Conservation (phyloP, 2,888 invertebrate genomes). For the Apeira syringaria region DNA sequence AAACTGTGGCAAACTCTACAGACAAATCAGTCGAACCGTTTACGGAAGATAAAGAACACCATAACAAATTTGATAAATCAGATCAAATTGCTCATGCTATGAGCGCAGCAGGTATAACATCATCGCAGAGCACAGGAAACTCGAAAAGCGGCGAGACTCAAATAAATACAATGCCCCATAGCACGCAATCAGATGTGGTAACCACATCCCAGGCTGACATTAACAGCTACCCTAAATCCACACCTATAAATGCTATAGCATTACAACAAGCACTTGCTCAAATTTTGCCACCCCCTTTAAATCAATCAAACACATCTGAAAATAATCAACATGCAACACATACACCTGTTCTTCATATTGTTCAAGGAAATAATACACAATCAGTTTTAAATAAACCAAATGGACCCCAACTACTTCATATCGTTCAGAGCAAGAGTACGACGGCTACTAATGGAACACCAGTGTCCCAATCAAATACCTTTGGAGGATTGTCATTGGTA, state of each 20-base stretch:
- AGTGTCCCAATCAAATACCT: slow-evolving; percentile 54
- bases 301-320: slow-evolving; percentile 57
- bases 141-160: slow-evolving; percentile 56
- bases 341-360: slow-evolving; percentile 74
- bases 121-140: slow-evolving; percentile 45
- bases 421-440: slow-evolving; percentile 70
- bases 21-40: slow-evolving; percentile 11
- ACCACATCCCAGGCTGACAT: slow-evolving; percentile 41
- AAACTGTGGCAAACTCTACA: slow-evolving; percentile 12
- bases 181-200: slow-evolving; percentile 60
- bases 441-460: slow-evolving; percentile 51
- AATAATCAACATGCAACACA: slow-evolving; percentile 48
- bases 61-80: slow-evolving; percentile 46
- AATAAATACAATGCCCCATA: slow-evolving; percentile 80
- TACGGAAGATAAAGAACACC: slow-evolving; percentile 7
- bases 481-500: slow-evolving; percentile 68
- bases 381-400: slow-evolving; percentile 66
- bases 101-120: slow-evolving; percentile 72
- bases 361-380: slow-evolving; percentile 72
- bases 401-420: slow-evolving; percentile 70
- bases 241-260: slow-evolving; percentile 68
- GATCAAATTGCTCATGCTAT: slow-evolving; percentile 76
- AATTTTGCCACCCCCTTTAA: slow-evolving; percentile 71
- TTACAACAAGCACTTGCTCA: slow-evolving; percentile 77
- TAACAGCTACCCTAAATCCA: slow-evolving; percentile 59